Evolutionary conservation across 2,888 invertebrate species (phyloP).

Genomic region (Frankliniella intonsa): DNA sequence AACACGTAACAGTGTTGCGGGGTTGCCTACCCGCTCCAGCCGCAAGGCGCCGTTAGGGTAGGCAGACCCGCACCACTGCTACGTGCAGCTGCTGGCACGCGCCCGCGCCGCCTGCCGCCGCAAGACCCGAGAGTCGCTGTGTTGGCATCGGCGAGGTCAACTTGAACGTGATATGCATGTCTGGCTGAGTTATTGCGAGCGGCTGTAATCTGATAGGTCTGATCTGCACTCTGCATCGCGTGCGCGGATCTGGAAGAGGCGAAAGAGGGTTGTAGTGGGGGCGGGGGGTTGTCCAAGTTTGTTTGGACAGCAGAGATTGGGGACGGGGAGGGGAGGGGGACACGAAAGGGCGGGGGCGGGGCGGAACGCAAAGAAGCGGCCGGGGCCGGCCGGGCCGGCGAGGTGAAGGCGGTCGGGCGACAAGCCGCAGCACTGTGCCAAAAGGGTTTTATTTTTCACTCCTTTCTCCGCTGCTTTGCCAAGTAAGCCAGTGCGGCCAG

Average conservation of each 20-base stretch:
- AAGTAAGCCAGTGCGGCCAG: too few relatives aligned
- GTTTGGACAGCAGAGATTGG: neutral
- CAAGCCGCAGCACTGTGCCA: too few relatives aligned
- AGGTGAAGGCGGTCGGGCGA: too few relatives aligned
- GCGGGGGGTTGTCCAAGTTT: neutral
- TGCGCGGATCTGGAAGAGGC: neutral
- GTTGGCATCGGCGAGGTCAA: neutral
- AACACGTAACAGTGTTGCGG: too few relatives aligned
- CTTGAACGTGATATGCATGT: slow-evolving; percentile 19
- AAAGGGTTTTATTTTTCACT: too few relatives aligned
- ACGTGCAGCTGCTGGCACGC: too few relatives aligned
- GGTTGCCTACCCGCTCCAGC: too few relatives aligned
- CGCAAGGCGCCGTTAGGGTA: too few relatives aligned
- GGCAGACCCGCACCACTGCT: too few relatives aligned
- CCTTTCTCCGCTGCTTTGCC: too few relatives aligned
- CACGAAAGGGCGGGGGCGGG: neutral
- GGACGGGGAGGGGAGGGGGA: neutral
- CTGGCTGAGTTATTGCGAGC: neutral
- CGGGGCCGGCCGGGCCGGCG: too few relatives aligned
- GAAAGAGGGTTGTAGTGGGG: neutral
- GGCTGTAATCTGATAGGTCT: neutral
- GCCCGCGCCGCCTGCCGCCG: too few relatives aligned
- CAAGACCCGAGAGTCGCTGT: neutral
- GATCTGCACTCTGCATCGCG: neutral
- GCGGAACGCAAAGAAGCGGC: neutral